phyloP scores from a whole-genome alignment of 2,888 invertebrate species.

The Lochmaea capreae region DNA sequence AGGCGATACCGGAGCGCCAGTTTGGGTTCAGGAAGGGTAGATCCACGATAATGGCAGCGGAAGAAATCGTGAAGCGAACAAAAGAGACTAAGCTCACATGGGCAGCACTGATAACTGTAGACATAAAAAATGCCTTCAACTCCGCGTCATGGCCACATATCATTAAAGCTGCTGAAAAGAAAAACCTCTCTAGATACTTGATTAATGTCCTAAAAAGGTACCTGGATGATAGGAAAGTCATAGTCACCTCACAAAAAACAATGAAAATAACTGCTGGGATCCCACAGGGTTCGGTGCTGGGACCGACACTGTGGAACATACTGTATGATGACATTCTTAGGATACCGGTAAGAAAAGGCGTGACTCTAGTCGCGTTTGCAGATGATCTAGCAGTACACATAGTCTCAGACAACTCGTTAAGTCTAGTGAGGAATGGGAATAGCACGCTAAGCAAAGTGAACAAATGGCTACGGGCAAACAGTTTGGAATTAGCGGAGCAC shows the following conservation, averaged over 20 bases:
- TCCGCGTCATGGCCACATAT: slow-evolving; percentile 7
- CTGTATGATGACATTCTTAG: background rate
- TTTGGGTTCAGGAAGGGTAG: slow-evolving; percentile 2
- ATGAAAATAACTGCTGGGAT: background rate
- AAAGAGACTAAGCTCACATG: slow-evolving; percentile 6
- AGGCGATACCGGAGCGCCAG: background rate
- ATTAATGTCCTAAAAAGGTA: background rate
- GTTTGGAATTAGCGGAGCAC: background rate
- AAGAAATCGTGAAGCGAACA: background rate
- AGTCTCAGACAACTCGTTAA: background rate
- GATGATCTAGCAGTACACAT: background rate
- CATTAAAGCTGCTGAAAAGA: background rate
- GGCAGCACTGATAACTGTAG: slow-evolving; percentile 14
- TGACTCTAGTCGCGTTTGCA: too few relatives aligned
- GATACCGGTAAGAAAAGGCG: too few relatives aligned
- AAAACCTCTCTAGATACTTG: background rate
- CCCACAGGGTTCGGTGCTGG: background rate
- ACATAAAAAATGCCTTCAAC: slow-evolving; percentile 30
- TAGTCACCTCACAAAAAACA: background rate
- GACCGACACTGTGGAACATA: background rate
- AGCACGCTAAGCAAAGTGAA: background rate
- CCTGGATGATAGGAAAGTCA: background rate
- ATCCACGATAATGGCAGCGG: slow-evolving; percentile 23
- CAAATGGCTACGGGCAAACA: background rate
- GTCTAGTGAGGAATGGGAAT: background rate